Evolutionary conservation across 2,797 vertebrate species (phyloP).

Genomic region (Limosa lapponica): DNA sequence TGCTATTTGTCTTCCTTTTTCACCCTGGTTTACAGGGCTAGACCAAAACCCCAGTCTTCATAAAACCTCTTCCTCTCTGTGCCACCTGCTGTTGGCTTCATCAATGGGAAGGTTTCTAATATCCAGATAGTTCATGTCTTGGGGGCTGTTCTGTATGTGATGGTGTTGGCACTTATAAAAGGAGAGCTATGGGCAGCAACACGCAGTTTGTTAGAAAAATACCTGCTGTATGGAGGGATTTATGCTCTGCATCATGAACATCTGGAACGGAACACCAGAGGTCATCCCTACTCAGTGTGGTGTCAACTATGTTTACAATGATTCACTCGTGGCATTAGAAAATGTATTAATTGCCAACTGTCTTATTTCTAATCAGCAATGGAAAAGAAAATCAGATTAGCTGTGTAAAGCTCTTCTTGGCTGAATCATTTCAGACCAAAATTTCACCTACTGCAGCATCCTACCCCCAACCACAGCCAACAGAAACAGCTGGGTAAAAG

Average conservation of each 20-base stretch:
- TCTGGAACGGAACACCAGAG: background rate
- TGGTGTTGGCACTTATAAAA: background rate
- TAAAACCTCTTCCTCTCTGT: background rate
- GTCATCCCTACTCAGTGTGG: background rate
- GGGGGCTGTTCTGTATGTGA: background rate
- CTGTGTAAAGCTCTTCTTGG: background rate
- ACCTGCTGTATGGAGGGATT: background rate
- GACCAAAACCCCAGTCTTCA: background rate
- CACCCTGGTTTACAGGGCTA: background rate
- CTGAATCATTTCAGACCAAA: background rate
- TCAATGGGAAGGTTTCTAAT: background rate
- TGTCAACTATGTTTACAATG: fast-evolving
- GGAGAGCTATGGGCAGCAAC: too few relatives aligned
- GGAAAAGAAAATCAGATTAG: background rate
- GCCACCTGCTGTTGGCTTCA: background rate
- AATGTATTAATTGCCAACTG: fast-evolving
- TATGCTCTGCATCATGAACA: background rate
- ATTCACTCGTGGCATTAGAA: too few relatives aligned
- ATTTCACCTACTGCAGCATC: background rate
- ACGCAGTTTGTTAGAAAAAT: background rate
- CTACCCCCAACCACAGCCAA: too few relatives aligned
- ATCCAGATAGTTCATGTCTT: background rate
- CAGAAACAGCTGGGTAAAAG: background rate
- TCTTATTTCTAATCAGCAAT: background rate
- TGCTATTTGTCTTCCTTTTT: background rate